phyloP scores from a whole-genome alignment of 2,888 invertebrate species.

The Odiellus spinosus region DNA sequence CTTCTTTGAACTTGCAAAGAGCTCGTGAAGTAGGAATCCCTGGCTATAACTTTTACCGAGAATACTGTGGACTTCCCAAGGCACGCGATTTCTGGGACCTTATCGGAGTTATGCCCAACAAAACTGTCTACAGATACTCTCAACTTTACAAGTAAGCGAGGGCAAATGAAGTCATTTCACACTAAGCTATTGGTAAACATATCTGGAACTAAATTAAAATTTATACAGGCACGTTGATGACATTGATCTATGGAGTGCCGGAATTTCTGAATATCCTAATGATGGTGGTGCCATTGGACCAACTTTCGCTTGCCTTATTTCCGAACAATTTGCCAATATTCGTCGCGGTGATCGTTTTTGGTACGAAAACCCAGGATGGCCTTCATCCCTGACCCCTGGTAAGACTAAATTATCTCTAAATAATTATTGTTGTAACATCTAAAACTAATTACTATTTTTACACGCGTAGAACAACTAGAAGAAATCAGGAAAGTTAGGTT shows the following conservation, averaged over 20 bases:
- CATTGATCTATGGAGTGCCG: slow-evolving; percentile 87
- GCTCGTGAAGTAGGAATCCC: slow-evolving; percentile 24
- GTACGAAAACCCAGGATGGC: slow-evolving; percentile 82
- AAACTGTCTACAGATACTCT: slow-evolving; percentile 22
- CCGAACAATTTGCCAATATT: slow-evolving; percentile 70
- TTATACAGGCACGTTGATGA: slow-evolving; percentile 59
- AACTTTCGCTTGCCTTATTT: slow-evolving; percentile 78
- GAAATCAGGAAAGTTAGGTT: slow-evolving; percentile 66
- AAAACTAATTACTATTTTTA: background rate
- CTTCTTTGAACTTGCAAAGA: slow-evolving; percentile 23
- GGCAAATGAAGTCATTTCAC: background rate
- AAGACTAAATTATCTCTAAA: too few species aligned
- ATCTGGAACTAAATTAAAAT: background rate
- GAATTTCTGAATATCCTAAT: slow-evolving; percentile 73
- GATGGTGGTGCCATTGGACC: slow-evolving; percentile 87
- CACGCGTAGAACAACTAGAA: slow-evolving; percentile 48
- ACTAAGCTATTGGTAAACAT: too few species aligned
- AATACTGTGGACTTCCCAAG: slow-evolving; percentile 26
- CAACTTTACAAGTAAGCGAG: slow-evolving; percentile 18
- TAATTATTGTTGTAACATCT: too few species aligned
- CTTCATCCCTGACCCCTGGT: slow-evolving; percentile 43
- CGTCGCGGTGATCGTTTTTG: slow-evolving; percentile 75
- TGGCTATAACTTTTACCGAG: slow-evolving; percentile 27
- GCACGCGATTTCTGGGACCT: slow-evolving; percentile 22
- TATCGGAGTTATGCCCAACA: slow-evolving; percentile 22